A percentile compares a stretch with the other conserved stretches of the same genome.
Evolutionary conservation across 2,113 vertebrate species (phyloP).

Genomic region (Semnopithecus entellus): DNA sequence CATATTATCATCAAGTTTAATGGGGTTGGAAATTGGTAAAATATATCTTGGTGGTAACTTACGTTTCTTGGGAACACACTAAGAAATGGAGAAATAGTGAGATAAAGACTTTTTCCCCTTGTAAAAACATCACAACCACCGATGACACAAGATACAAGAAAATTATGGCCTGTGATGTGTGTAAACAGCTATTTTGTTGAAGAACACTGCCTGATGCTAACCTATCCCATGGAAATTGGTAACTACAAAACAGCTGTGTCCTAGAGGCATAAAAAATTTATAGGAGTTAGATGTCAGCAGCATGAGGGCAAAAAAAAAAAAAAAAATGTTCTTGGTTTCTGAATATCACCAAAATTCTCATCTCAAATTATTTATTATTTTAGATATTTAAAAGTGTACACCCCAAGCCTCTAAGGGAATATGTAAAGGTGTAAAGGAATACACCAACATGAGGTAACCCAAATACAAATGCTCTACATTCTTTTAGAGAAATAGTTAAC

Average conservation of each 20-base stretch:
- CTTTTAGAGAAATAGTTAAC: neutral
- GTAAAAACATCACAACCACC: neutral
- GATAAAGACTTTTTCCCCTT: neutral
- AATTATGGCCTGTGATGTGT: neutral
- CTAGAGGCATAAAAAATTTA: neutral
- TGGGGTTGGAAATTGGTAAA: neutral
- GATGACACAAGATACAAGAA: neutral
- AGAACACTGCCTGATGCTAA: neutral
- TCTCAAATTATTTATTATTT: slow-evolving; percentile 8
- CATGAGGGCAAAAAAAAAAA: neutral
- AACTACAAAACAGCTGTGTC: neutral
- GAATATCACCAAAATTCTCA: neutral
- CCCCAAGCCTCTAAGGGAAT: neutral
- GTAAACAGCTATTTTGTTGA: neutral
- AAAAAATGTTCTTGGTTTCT: neutral
- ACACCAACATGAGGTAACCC: neutral
- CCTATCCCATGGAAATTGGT: accelerated
- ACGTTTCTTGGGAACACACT: neutral
- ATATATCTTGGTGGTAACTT: neutral
- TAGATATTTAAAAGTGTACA: neutral
- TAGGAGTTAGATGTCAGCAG: no score
- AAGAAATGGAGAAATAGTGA: neutral
- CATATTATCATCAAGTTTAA: neutral
- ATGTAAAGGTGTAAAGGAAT: neutral
- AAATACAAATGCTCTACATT: neutral